Evolutionary conservation across 2,888 invertebrate genomes (phyloP).

Genomic region (Yponomeuta sedellus): DNA sequence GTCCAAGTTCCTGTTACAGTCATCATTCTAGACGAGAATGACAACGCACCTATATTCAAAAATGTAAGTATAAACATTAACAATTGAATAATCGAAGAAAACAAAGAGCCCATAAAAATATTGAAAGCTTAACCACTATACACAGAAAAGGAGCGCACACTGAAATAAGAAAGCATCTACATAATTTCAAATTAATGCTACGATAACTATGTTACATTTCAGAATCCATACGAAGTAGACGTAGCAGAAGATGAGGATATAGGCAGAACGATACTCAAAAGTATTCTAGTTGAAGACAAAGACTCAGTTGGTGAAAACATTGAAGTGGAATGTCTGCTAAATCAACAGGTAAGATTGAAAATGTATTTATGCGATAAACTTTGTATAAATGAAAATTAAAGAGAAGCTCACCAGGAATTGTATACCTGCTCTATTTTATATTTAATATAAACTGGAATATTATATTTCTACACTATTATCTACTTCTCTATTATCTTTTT

Average conservation of each 20-base stretch:
- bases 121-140: too few relatives aligned
- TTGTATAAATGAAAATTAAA: too few relatives aligned
- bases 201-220: constrained; percentile 32
- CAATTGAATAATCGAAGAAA: too few relatives aligned
- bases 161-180: too few relatives aligned
- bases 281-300: constrained; percentile 85
- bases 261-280: constrained; percentile 83
- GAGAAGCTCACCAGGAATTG: too few relatives aligned
- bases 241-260: constrained; percentile 85
- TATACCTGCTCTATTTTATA: too few relatives aligned
- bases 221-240: constrained; percentile 88
- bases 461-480: too few relatives aligned
- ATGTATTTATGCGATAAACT: too few relatives aligned
- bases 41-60: constrained; percentile 88
- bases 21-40: constrained; percentile 91
- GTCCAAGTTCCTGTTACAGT: constrained; percentile 87
- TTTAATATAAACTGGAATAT: too few relatives aligned
- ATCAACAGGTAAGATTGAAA: constrained; percentile 49
- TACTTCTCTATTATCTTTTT: constrained; percentile 26
- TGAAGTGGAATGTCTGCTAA: constrained; percentile 80
- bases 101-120: too few relatives aligned
- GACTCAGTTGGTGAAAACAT: constrained; percentile 89
- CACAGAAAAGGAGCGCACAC: too few relatives aligned
- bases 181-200: too few relatives aligned
- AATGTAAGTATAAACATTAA: constrained; percentile 72